phyloP scores from a whole-genome alignment of 2,797 vertebrate species.

The Gambusia yucatana region DNA sequence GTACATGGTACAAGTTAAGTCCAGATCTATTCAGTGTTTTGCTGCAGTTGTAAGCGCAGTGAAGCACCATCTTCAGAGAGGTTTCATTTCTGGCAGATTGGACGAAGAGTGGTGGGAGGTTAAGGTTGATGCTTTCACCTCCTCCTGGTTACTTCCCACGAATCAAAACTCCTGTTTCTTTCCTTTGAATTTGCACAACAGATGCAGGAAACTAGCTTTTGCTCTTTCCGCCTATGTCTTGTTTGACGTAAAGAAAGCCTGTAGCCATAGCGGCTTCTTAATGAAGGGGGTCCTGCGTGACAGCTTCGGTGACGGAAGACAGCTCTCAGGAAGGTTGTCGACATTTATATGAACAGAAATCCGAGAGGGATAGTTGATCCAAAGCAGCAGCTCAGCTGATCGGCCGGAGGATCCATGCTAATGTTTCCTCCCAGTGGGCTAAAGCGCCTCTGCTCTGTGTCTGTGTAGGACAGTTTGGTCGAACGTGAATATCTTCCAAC shows the following conservation, averaged over 20 bases:
- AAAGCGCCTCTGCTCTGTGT: neutral
- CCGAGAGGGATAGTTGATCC: slow-evolving; percentile 33
- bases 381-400: slow-evolving; percentile 43
- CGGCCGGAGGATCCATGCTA: neutral
- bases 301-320: neutral
- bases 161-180: neutral
- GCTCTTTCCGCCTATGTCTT: neutral
- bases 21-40: no score
- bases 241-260: neutral
- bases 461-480: neutral
- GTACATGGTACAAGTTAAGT: no score
- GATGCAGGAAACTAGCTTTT: neutral
- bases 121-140: neutral
- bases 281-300: neutral
- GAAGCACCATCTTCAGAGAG: neutral
- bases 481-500: neutral
- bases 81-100: neutral
- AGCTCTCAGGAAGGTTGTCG: neutral
- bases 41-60: no score
- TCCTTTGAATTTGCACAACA: neutral
- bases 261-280: neutral
- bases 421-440: slow-evolving; percentile 3
- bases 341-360: slow-evolving; percentile 6
- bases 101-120: neutral
- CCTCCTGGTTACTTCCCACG: neutral